A percentile compares a stretch with the other conserved stretches of the same genome.
These are phyloP conservation scores for Ophion costatus DNA, from an alignment of 2,888 invertebrate genomes.

Conservation along the genomic window DNA sequence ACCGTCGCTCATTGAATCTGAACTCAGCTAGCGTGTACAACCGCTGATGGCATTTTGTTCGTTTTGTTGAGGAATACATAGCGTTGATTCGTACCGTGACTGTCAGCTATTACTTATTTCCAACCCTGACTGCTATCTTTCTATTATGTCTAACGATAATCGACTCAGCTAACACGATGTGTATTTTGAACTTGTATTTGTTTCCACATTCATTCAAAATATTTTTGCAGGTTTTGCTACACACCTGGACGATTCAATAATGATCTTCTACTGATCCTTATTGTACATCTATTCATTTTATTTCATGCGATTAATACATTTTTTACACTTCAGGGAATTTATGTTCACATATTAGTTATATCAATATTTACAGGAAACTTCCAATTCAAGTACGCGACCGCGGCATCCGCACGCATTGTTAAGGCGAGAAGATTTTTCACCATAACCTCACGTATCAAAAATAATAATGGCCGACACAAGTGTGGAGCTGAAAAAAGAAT, in stretches of 20 bases:
- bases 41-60: constrained; percentile 51
- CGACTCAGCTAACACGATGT: neutral
- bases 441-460: no score
- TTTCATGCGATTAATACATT: no score
- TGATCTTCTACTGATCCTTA: neutral
- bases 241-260: neutral
- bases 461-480: no score
- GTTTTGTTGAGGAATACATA: constrained; percentile 42
- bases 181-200: neutral
- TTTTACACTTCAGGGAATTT: no score
- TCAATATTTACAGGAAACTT: no score
- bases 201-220: neutral
- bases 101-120: constrained; percentile 15
- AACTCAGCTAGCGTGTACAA: neutral
- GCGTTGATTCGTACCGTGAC: constrained; percentile 32
- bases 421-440: no score
- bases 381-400: no score
- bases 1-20: constrained; percentile 12
- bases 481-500: no score
- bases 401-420: no score
- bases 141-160: constrained; percentile 16
- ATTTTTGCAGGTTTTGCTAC: neutral
- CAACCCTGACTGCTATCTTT: constrained; percentile 30
- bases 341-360: no score
- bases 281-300: no score